These are phyloP conservation scores for Porites evermanni DNA, from an alignment of 92 coral and sea anemone species.

Conservation along the genomic window DNA sequence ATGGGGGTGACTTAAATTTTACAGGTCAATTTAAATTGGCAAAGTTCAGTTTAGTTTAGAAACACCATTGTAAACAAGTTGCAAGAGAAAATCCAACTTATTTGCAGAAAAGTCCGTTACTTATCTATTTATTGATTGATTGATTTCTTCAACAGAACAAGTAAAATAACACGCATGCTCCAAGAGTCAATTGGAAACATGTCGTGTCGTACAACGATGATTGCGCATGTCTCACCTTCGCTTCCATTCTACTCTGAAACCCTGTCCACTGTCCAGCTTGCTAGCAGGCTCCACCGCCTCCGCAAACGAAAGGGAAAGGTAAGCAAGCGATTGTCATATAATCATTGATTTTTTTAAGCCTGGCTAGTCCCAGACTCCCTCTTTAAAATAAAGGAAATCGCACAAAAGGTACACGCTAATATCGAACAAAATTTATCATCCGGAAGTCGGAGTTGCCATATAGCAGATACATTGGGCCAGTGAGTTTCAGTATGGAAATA, in stretches of 20 bases:
- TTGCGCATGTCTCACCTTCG: conserved; percentile 97
- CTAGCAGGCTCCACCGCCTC: conserved; percentile 94
- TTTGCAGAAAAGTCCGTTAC: too few relatives aligned
- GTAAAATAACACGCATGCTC: conserved; percentile 94
- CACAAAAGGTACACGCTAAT: too few relatives aligned
- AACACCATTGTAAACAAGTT: neutral
- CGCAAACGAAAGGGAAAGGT: conserved; percentile 97
- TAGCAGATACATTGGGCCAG: too few relatives aligned
- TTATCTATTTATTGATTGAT: too few relatives aligned
- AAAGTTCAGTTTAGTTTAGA: neutral
- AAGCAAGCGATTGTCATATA: neutral
- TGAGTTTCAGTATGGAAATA: neutral
- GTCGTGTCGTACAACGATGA: conserved; percentile 96
- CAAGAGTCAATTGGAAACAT: conserved; percentile 95
- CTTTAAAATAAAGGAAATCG: too few relatives aligned
- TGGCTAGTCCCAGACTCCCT: too few relatives aligned
- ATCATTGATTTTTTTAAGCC: too few relatives aligned
- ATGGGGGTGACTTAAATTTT: too few relatives aligned
- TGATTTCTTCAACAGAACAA: conserved; percentile 62
- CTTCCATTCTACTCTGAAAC: conserved; percentile 96
- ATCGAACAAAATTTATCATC: too few relatives aligned
- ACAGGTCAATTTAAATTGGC: too few relatives aligned
- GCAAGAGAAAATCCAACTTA: neutral
- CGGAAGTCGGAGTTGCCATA: too few relatives aligned
- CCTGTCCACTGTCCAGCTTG: conserved; percentile 88